These are phyloP conservation scores for Vanessa cardui DNA, from an alignment of 2,888 invertebrate species.

Conservation along the genomic window DNA sequence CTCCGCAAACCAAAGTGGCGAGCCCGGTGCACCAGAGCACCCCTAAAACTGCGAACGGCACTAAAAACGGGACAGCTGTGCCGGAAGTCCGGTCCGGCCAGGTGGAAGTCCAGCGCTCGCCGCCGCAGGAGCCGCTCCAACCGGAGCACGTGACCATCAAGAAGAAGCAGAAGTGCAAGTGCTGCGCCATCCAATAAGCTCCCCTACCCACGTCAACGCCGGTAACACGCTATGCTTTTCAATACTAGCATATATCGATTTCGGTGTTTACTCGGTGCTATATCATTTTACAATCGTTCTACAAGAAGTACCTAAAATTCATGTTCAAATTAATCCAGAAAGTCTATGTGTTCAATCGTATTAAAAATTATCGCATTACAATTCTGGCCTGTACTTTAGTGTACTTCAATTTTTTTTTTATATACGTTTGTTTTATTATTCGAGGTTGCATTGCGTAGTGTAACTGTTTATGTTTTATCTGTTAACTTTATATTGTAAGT, in stretches of 20 bases:
- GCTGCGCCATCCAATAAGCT: slow-evolving; percentile 94
- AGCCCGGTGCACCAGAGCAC: slow-evolving; percentile 65
- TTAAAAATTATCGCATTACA: slow-evolving; percentile 33
- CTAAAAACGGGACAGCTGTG: slow-evolving; percentile 73
- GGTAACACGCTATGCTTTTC: slow-evolving; percentile 62
- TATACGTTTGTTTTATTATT: slow-evolving; percentile 36
- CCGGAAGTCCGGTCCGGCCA: slow-evolving; percentile 73
- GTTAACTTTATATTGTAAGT: slow-evolving; percentile 40
- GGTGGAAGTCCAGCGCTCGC: slow-evolving; percentile 88
- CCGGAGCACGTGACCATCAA: slow-evolving; percentile 96
- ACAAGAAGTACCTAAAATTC: slow-evolving; percentile 46
- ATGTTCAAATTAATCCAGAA: slow-evolving; percentile 40
- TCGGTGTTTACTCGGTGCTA: slow-evolving; percentile 74
- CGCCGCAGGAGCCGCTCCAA: slow-evolving; percentile 90
- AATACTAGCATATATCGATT: slow-evolving; percentile 47
- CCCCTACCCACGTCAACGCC: slow-evolving; percentile 44
- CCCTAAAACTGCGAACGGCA: slow-evolving; percentile 73
- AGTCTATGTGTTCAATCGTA: slow-evolving; percentile 47
- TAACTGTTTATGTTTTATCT: slow-evolving; percentile 38
- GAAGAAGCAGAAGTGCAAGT: slow-evolving; percentile 97
- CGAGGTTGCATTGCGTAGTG: slow-evolving; percentile 30
- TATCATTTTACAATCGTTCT: slow-evolving; percentile 55
- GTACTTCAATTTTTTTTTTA: slow-evolving; percentile 38
- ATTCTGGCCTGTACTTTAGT: slow-evolving; percentile 37
- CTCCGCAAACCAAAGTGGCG: slow-evolving; percentile 66